phyloP scores from a whole-genome alignment of 2,888 invertebrate species.

The Agapetus fuscipes region DNA sequence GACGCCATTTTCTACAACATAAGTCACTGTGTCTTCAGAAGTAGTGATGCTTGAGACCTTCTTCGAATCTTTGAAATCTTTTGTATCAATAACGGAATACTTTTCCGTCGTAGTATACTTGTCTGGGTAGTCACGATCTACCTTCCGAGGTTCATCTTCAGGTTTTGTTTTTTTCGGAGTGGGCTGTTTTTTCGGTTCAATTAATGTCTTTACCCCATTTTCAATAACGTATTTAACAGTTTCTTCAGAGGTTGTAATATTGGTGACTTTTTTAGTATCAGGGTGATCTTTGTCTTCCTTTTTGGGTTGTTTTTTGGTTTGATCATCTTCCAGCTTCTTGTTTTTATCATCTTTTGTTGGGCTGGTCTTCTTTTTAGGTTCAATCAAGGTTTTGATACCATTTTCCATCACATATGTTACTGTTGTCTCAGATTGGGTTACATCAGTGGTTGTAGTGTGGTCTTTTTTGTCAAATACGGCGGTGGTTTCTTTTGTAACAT shows the following conservation, averaged over 20 bases:
- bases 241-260: background rate
- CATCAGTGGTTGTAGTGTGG: background rate
- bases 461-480: conserved; percentile 1
- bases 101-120: too few species aligned
- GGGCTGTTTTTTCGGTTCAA: background rate
- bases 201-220: conserved; percentile 8
- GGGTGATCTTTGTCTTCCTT: background rate
- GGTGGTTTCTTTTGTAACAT: background rate
- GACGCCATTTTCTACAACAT: conserved; percentile 11
- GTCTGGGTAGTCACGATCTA: background rate
- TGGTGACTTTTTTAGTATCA: background rate
- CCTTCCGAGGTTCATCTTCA: too few species aligned
- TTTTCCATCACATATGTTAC: conserved; percentile 14
- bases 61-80: too few species aligned
- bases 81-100: too few species aligned
- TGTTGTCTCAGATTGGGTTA: conserved; percentile 2
- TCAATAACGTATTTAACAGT: conserved; percentile 14
- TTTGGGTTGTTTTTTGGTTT: background rate
- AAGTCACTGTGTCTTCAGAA: conserved; percentile 4
- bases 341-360: conserved; percentile 1
- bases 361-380: conserved; percentile 15
- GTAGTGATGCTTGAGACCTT: background rate
- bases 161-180: background rate
- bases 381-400: conserved; percentile 11
- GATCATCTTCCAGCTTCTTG: conserved; percentile 4